A percentile compares a stretch with the other conserved stretches of the same genome.
phyloP scores from a whole-genome alignment of 2,797 vertebrate genomes.

The Alca torda region DNA sequence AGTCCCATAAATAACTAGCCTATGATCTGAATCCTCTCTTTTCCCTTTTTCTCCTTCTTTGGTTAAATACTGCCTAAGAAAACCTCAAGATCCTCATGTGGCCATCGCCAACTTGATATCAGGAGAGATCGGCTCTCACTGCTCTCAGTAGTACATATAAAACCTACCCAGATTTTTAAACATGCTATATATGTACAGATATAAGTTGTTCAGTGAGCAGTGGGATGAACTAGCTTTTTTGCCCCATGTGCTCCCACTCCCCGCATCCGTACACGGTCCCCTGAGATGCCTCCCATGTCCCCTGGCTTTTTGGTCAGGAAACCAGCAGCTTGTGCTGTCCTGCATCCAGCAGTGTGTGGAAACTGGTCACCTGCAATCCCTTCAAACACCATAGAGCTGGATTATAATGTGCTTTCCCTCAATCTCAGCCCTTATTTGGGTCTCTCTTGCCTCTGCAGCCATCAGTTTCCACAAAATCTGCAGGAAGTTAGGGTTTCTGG shows the following conservation, averaged over 20 bases:
- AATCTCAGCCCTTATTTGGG: background rate
- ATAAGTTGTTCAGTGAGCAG: background rate
- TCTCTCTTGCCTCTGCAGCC: background rate
- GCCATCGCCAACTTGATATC: background rate
- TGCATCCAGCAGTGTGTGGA: background rate
- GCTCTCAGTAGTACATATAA: background rate
- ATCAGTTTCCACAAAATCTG: background rate
- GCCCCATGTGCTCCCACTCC: background rate
- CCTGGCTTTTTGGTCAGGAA: background rate
- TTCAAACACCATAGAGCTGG: background rate
- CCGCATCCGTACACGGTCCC: accelerated
- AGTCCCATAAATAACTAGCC: background rate
- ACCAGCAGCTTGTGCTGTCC: background rate
- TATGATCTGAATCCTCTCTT: background rate
- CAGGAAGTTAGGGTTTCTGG: background rate
- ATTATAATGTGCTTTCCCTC: background rate
- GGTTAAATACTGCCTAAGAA: background rate
- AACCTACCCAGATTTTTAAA: background rate
- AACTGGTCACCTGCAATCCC: background rate
- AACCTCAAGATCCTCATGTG: background rate
- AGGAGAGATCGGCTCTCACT: background rate
- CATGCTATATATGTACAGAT: background rate
- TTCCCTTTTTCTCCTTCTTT: background rate
- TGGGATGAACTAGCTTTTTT: background rate
- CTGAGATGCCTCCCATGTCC: background rate